Base-by-base conservation (phyloP, 2,888 invertebrate genomes). In the Protodeltote pygarga region DNA sequence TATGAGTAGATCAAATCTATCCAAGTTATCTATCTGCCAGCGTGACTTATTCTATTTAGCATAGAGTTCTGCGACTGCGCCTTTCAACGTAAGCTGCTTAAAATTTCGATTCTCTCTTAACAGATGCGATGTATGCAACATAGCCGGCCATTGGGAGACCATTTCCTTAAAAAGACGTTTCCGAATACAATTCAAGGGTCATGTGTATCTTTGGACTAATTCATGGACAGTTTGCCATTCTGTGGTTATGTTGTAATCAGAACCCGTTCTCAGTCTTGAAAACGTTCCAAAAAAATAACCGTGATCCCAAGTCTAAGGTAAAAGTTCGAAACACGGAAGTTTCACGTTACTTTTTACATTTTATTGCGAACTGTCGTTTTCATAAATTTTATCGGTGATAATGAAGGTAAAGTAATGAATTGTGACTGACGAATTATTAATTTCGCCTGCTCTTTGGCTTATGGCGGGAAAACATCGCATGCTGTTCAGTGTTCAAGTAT, bases 21-120 rank as follows among this genome's bases (percentile, higher is more conserved):
- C n/a, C n/a, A n/a, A n/a, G n/a, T n/a, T n/a, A n/a, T n/a, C n/a
- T n/a, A n/a, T n/a, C n/a, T n/a, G n/a, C n/a, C n/a, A n/a, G n/a
- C n/a, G n/a, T 46, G 62, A 59, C 49, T 62, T 70, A 67, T 63
- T 50, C 54, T 38, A 48, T 50, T 53, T 16, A 20, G 28, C 29
- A 24, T 27, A 28, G 25, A 31, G 44, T 47, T 33, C 41, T 44
- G 49, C 40, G 31, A 21, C 41, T 41, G 27, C 35, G 34, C 34
- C 28, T 53, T 38, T 46, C 49, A 48, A 14, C n/a, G 34, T 46
- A 33, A 59, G 50, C 62, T 49, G 35, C 34, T 55, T 48, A 37
- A 44, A 39, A 13, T 41, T 24, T 10, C 20, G 32, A 25, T n/a
- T 44, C 25, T 25, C 14, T 41, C 42, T 29, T 27, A 9, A 23